Percentiles rank a stretch among this genome's conserved stretches.
These are phyloP conservation scores for Caenorhabditis plicata DNA, from an alignment of 2,888 invertebrate species.

Conservation along the genomic window DNA sequence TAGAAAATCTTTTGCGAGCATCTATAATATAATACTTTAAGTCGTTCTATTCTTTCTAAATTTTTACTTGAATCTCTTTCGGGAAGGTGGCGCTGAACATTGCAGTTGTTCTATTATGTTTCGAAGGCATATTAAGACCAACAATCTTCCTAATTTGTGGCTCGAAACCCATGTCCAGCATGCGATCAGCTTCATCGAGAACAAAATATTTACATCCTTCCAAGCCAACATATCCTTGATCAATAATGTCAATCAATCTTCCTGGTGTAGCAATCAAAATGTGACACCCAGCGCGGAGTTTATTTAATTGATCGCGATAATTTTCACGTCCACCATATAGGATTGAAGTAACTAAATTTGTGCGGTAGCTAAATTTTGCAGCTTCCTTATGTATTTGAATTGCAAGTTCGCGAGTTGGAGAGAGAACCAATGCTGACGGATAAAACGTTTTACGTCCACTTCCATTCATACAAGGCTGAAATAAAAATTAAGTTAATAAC, in stretches of 20 bases:
- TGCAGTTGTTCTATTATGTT: slow-evolving; percentile 91
- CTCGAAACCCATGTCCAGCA: slow-evolving; percentile 99
- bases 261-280: slow-evolving; percentile 97
- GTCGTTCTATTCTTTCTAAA: background rate
- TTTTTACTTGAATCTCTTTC: slow-evolving; percentile 83
- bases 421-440: slow-evolving; percentile 90
- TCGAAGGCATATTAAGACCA: slow-evolving; percentile 79
- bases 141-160: slow-evolving; percentile 73
- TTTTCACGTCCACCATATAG: slow-evolving; percentile 83
- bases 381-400: slow-evolving; percentile 72
- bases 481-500: slow-evolving; percentile 2
- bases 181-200: slow-evolving; percentile 97
- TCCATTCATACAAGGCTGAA: slow-evolving; percentile 43
- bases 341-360: slow-evolving; percentile 91
- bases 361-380: slow-evolving; percentile 77
- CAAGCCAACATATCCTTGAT: slow-evolving; percentile 80
- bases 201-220: slow-evolving; percentile 80
- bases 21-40: slow-evolving; percentile 68
- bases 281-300: slow-evolving; percentile 79
- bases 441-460: slow-evolving; percentile 83
- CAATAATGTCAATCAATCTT: slow-evolving; percentile 90
- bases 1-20: slow-evolving; percentile 93
- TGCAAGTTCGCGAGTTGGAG: slow-evolving; percentile 97
- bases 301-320: slow-evolving; percentile 65
- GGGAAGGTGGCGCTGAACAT: slow-evolving; percentile 99